These are phyloP conservation scores for Pseudopleuronectes americanus DNA, from an alignment of 2,797 vertebrate genomes.

Conservation along the genomic window DNA sequence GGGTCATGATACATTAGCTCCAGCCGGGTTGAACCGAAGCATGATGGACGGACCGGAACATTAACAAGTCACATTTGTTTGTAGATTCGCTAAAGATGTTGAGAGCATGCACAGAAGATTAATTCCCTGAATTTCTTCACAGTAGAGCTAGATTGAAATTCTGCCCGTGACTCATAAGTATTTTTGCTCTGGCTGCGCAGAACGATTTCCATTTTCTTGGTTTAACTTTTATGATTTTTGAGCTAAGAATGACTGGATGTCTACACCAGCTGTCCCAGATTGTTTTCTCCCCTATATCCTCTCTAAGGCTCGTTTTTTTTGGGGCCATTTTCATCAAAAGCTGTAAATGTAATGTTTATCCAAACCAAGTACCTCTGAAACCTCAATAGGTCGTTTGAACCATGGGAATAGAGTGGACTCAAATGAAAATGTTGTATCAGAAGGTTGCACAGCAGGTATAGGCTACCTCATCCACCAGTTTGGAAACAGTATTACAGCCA, in stretches of 20 bases:
- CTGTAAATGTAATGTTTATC: constrained; percentile 67
- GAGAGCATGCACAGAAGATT: constrained; percentile 32
- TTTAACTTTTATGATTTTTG: constrained; percentile 68
- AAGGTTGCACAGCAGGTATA: constrained; percentile 59
- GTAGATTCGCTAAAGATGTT: constrained; percentile 55
- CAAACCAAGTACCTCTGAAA: constrained; percentile 53
- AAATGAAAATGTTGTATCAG: constrained; percentile 50
- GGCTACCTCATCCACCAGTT: constrained; percentile 32
- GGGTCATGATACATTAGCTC: constrained; percentile 52
- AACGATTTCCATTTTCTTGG: constrained; percentile 66
- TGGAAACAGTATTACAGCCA: constrained; percentile 29
- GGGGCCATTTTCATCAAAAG: constrained; percentile 46
- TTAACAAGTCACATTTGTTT: constrained; percentile 61
- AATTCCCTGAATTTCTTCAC: constrained; percentile 31
- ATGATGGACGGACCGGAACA: constrained; percentile 50
- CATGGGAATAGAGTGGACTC: constrained; percentile 34
- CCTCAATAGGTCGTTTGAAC: constrained; percentile 52
- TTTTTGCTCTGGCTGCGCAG: constrained; percentile 61
- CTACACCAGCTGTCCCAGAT: constrained; percentile 74
- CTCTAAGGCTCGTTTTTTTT: constrained; percentile 51
- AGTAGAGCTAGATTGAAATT: constrained; percentile 44
- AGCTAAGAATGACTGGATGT: constrained; percentile 68
- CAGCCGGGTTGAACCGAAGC: constrained; percentile 38
- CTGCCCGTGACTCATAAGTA: constrained; percentile 66
- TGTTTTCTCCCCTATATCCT: constrained; percentile 25